Conservation (phyloP, 2,797 vertebrate genomes). For the Sciurus carolinensis region DNA sequence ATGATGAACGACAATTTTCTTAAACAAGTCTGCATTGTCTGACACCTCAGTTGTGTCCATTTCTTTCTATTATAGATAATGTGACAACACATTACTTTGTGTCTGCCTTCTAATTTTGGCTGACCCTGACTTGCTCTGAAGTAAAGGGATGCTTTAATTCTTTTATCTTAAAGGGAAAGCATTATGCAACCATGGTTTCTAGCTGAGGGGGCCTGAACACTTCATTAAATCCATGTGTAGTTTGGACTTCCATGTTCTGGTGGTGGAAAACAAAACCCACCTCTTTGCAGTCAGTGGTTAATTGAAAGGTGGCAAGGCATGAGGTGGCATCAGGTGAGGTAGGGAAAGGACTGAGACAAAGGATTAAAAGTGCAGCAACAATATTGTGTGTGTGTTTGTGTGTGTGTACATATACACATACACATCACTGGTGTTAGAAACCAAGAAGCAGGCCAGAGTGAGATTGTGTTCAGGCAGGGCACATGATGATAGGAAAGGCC, state of each 20-base stretch:
- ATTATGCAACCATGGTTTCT: constrained; percentile 3
- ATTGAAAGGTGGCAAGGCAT: background rate
- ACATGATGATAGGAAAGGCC: background rate
- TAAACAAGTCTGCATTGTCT: constrained; percentile 34
- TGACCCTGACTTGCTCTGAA: constrained; percentile 62
- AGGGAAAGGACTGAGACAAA: constrained; percentile 11
- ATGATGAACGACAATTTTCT: constrained; percentile 62
- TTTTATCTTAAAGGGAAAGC: constrained; percentile 37
- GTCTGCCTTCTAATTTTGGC: constrained; percentile 62
- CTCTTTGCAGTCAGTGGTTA: background rate
- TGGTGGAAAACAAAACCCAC: background rate
- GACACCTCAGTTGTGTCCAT: constrained; percentile 42
- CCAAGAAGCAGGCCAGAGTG: background rate
- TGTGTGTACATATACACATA: no score
- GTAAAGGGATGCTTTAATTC: constrained; percentile 32
- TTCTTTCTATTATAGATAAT: constrained; percentile 59
- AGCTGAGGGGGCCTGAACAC: background rate
- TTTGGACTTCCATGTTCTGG: background rate
- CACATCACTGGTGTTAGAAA: background rate
- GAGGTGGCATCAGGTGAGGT: background rate
- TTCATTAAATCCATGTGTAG: background rate
- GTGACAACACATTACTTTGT: constrained; percentile 42
- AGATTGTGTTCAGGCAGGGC: background rate
- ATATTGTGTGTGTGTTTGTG: background rate
- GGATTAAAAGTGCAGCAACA: background rate